These are phyloP conservation scores for Sebastes reedi DNA, from an alignment of 2,797 vertebrate species.

Conservation along the genomic window DNA sequence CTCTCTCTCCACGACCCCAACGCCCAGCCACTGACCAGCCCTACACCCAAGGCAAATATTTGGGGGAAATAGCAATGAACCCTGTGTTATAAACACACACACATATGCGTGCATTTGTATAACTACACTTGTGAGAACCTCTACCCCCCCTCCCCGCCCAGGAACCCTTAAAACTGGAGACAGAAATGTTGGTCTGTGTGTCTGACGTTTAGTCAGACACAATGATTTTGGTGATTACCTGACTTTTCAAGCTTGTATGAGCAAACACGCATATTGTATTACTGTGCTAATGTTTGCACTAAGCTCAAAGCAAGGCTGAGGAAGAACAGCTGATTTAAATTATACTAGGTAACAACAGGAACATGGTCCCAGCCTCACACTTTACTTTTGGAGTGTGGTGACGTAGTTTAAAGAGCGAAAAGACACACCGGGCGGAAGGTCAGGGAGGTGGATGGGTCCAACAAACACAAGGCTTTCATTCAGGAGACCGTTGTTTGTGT, in stretches of 20 bases:
- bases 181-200: background rate
- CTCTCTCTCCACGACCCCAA: conserved; percentile 35
- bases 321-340: background rate
- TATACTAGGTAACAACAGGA: background rate
- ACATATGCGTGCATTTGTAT: background rate
- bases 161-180: too few relatives aligned
- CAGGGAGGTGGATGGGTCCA: too few relatives aligned
- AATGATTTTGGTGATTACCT: background rate
- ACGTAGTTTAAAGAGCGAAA: too few relatives aligned
- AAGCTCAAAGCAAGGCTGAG: background rate
- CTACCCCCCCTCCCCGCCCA: background rate
- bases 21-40: conserved; percentile 47
- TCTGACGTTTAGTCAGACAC: background rate
- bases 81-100: conserved; percentile 23
- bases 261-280: background rate
- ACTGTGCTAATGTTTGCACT: background rate
- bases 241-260: background rate
- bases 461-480: too few relatives aligned
- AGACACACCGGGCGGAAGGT: too few relatives aligned
- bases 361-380: background rate
- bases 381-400: background rate
- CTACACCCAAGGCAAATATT: conserved; percentile 70
- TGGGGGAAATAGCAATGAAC: conserved; percentile 55
- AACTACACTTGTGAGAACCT: conserved; percentile 12
- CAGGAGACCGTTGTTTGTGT: too few relatives aligned